Evolutionary conservation across 2,888 invertebrate genomes (phyloP).

Genomic region (Dione juno): DNA sequence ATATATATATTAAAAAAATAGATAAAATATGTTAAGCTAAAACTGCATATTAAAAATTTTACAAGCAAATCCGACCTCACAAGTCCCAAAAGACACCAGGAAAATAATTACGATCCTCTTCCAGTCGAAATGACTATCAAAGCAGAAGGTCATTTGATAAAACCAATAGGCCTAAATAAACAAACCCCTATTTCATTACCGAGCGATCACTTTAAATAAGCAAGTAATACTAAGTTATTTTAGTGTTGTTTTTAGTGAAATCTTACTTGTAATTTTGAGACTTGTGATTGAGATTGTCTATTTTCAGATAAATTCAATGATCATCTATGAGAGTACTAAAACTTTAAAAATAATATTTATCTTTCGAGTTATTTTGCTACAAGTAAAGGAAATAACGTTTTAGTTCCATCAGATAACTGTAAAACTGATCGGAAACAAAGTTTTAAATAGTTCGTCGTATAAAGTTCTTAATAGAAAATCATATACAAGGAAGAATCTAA

Average conservation of each 20-base stretch:
- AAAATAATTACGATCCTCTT: conserved; percentile 35
- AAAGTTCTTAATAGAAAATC: too few relatives aligned
- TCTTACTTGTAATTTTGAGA: conserved; percentile 6
- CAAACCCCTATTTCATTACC: conserved; percentile 60
- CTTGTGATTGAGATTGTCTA: background rate
- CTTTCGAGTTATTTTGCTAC: too few relatives aligned
- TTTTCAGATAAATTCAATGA: background rate
- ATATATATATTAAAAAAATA: too few relatives aligned
- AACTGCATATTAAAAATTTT: too few relatives aligned
- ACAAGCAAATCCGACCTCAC: background rate
- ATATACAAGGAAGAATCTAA: too few relatives aligned
- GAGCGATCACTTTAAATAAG: conserved; percentile 54
- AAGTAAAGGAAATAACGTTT: too few relatives aligned
- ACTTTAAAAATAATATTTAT: too few relatives aligned
- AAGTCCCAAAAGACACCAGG: conserved; percentile 27
- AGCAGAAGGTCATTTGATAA: conserved; percentile 53
- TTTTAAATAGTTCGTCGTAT: too few relatives aligned
- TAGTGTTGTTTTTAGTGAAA: conserved; percentile 35
- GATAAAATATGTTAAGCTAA: too few relatives aligned
- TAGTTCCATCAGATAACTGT: too few relatives aligned
- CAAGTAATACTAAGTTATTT: conserved; percentile 44
- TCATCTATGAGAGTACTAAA: too few relatives aligned
- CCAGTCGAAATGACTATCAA: conserved; percentile 40
- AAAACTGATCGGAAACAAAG: too few relatives aligned
- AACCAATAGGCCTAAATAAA: conserved; percentile 58